Evolutionary conservation across 1,140 invertebrate genomes (phyloP).

Genomic region (Sarcophaga peregrina): DNA sequence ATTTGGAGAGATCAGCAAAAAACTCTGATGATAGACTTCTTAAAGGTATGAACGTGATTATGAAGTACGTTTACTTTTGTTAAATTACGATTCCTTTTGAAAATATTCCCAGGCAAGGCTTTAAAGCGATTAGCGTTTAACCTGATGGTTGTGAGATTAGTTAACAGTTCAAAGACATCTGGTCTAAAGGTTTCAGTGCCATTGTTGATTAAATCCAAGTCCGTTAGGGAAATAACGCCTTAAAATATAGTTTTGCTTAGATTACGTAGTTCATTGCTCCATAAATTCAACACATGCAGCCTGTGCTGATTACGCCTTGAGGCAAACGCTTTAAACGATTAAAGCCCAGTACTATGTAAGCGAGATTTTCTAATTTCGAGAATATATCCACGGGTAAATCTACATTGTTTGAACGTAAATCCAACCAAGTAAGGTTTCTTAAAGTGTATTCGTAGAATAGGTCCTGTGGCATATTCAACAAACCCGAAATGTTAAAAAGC

Average conservation of each 20-base stretch:
- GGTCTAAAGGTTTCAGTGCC: slow-evolving; percentile 70
- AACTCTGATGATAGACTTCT: slow-evolving; percentile 69
- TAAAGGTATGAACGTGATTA: slow-evolving; percentile 70
- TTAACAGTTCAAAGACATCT: slow-evolving; percentile 71
- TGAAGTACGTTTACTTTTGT: slow-evolving; percentile 69
- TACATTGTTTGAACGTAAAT: slow-evolving; percentile 72
- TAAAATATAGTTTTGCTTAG: slow-evolving; percentile 71
- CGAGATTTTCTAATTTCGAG: slow-evolving; percentile 69
- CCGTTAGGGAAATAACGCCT: slow-evolving; percentile 69
- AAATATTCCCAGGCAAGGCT: slow-evolving; percentile 71
- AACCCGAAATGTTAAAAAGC: slow-evolving; percentile 54
- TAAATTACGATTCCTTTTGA: slow-evolving; percentile 69
- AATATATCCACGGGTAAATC: slow-evolving; percentile 71
- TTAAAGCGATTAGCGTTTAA: slow-evolving; percentile 73
- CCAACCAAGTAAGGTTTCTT: slow-evolving; percentile 70
- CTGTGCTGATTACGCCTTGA: slow-evolving; percentile 70
- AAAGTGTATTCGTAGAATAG: slow-evolving; percentile 69
- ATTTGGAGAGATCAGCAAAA: slow-evolving; percentile 69
- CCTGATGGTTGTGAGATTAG: slow-evolving; percentile 71
- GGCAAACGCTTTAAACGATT: slow-evolving; percentile 72
- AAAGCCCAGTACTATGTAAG: slow-evolving; percentile 72
- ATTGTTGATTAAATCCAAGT: slow-evolving; percentile 73
- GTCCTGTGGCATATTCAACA: slow-evolving; percentile 70
- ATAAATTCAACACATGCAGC: slow-evolving; percentile 71
- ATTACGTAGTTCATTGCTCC: slow-evolving; percentile 73